Conservation (phyloP, 2,113 vertebrate genomes). For the Orthonyx spaldingii region DNA sequence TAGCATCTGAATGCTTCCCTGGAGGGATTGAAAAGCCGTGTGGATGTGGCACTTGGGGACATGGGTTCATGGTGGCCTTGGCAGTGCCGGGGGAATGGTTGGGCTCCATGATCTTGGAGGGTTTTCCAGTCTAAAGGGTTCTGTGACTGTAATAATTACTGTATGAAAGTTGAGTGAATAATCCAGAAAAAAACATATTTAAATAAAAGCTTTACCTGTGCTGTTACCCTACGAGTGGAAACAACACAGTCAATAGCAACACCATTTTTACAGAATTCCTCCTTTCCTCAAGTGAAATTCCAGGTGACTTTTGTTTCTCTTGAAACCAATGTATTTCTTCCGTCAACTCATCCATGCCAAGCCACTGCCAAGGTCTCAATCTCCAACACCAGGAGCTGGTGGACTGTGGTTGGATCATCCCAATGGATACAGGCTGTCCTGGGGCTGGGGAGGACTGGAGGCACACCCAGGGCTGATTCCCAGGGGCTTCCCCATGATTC, state of each 20-base stretch:
- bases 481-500: fast-evolving
- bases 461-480: neutral
- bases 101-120: neutral
- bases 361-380: neutral
- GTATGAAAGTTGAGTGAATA: neutral
- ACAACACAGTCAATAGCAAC: neutral
- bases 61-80: neutral
- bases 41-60: neutral
- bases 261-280: neutral
- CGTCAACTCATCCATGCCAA: fast-evolving
- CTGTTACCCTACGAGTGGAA: neutral
- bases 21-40: neutral
- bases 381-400: fast-evolving
- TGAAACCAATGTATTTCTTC: neutral
- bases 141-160: neutral
- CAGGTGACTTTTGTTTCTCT: neutral
- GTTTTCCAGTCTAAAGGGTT: neutral
- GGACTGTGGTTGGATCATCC: neutral
- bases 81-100: neutral
- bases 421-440: fast-evolving
- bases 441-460: neutral
- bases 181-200: neutral
- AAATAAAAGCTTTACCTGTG: neutral
- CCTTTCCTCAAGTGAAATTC: neutral
- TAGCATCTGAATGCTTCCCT: neutral